Evolutionary conservation across 2,888 invertebrate species (phyloP).

Genomic region (Lottia gigantea): DNA sequence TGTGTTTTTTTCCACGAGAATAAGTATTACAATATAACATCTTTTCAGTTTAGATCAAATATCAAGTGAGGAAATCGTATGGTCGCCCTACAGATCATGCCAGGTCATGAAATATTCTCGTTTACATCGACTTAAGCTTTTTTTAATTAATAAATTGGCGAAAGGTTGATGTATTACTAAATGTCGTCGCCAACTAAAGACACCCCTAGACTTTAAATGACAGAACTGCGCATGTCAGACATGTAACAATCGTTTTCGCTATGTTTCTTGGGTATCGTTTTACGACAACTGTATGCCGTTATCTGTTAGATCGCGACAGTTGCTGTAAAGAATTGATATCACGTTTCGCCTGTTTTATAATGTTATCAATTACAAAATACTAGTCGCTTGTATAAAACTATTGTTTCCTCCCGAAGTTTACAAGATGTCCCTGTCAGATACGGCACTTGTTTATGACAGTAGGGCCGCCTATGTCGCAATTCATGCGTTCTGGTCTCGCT

Average conservation of each 20-base stretch:
- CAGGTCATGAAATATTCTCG: neutral
- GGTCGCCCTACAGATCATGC: constrained; percentile 1
- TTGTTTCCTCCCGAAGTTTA: constrained; percentile 14
- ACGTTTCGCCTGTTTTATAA: constrained; percentile 20
- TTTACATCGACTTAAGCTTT: neutral
- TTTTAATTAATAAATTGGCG: neutral
- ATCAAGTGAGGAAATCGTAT: constrained; percentile 4
- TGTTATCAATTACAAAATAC: constrained; percentile 21
- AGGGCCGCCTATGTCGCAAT: constrained; percentile 12
- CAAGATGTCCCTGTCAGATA: constrained; percentile 19
- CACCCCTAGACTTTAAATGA: constrained; percentile 9
- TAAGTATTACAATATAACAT: too few species aligned
- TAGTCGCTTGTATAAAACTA: constrained; percentile 16
- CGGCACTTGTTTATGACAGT: constrained; percentile 15
- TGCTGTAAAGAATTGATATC: constrained; percentile 8
- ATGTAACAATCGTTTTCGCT: constrained; percentile 4
- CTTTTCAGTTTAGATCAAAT: neutral
- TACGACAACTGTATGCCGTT: constrained; percentile 10
- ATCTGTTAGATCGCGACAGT: constrained; percentile 11
- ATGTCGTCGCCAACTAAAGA: constrained; percentile 7
- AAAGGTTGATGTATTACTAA: constrained; percentile 1
- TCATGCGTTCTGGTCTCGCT: constrained; percentile 9
- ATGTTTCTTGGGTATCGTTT: constrained; percentile 6
- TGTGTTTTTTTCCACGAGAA: too few species aligned
- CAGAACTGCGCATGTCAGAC: constrained; percentile 11